phyloP scores from a whole-genome alignment of 2,888 invertebrate species.

The Fragum sueziense region DNA sequence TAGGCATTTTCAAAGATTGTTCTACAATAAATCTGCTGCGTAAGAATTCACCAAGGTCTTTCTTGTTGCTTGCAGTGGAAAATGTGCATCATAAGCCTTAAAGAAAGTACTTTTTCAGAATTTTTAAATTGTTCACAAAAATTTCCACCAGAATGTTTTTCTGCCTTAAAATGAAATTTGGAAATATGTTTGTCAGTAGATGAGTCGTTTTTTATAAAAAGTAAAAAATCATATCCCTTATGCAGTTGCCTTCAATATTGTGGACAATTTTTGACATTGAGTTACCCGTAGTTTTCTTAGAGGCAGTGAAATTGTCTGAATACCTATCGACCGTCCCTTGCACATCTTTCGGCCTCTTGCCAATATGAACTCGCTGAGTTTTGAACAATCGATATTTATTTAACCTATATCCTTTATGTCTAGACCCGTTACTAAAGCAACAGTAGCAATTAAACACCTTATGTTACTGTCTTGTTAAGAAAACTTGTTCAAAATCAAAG shows the following conservation, averaged over 20 bases:
- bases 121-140: too few species aligned
- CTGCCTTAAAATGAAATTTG: too few species aligned
- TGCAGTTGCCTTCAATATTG: not conserved
- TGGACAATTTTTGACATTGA: slow-evolving; percentile 25
- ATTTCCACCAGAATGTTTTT: too few species aligned
- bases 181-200: too few species aligned
- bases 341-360: slow-evolving; percentile 54
- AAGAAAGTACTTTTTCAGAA: too few species aligned
- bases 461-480: slow-evolving; percentile 30
- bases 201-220: too few species aligned
- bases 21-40: too few species aligned
- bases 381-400: slow-evolving; percentile 45
- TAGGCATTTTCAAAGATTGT: too few species aligned
- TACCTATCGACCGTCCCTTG: slow-evolving; percentile 32
- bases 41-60: too few species aligned
- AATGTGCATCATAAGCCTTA: too few species aligned
- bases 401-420: slow-evolving; percentile 49
- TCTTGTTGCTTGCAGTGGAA: too few species aligned
- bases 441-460: slow-evolving; percentile 46
- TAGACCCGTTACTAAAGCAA: slow-evolving; percentile 56
- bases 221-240: slow-evolving; percentile 18
- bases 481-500: slow-evolving; percentile 38
- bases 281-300: slow-evolving; percentile 38
- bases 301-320: slow-evolving; percentile 40
- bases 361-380: slow-evolving; percentile 47